Base-by-base conservation (phyloP, 2,113 vertebrate genomes). In the Pyxicephalus adspersus region DNA sequence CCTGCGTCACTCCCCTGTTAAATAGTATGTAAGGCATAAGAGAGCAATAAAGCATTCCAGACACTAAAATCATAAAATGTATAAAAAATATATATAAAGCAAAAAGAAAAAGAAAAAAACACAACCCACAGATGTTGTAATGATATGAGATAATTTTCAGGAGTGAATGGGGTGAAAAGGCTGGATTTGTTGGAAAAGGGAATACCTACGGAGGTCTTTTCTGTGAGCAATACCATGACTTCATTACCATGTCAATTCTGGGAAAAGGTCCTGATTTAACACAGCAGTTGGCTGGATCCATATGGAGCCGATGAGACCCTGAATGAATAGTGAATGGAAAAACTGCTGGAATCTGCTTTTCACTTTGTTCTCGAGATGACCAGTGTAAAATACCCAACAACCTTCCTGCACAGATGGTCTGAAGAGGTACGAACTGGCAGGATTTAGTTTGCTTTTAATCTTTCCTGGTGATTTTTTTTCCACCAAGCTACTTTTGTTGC, bases 181-280 rank as follows among this genome's bases (percentile, higher is more conserved):
- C 91, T 92, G 93, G 90, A 84, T 89, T 90, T 91, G 89, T 89
- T 87, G 76, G 84, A 87, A 87, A 89, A 86, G 86, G 89, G 91
- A 92, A 90, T 84, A 87, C 91, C 91, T 92, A 87, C 90, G 92
- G 92, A 85, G 85, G 87, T 79, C 91, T 88, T 91, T 91, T 89
- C 86, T 91, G 83, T 85, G 87, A 87, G 89, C 87, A 83, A 88
- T 91, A 90, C 88, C 89, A 91, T 89, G 90, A 92, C 94, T 95
- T 96, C 94, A 96, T 97, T 96, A 96, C 94, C 95, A 96, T 96
- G 95, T 96, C 95, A 96, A 95, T 96, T 94, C 93, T 88, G 87
- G 89, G 91, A 90, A 91, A 89, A 90, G 90, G 90, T 92, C 85
- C 89, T 90, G 95, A 93, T 94, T 94, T 91, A 94, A 90, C 95